Evolutionary conservation across 2,888 invertebrate species (phyloP).

Genomic region (Lepidocyrtinus sp.): DNA sequence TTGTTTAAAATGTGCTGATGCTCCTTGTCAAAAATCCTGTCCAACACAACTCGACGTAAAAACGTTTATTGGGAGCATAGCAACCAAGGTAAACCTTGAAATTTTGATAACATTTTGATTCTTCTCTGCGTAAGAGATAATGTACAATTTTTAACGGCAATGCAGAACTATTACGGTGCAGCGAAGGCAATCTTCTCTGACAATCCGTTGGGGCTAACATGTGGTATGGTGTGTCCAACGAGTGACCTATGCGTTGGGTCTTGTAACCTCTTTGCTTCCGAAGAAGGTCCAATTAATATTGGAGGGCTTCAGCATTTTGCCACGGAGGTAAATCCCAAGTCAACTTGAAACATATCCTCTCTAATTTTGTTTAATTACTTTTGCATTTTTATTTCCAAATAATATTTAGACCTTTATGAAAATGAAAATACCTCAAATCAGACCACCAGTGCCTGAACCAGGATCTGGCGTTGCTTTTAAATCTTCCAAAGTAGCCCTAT

Average conservation of each 20-base stretch:
- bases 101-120: constrained; percentile 14
- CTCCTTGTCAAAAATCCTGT: constrained; percentile 98
- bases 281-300: constrained; percentile 98
- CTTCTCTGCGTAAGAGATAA: not conserved
- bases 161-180: constrained; percentile 98
- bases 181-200: constrained; percentile 96
- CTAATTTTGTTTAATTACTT: not conserved
- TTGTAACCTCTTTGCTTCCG: constrained; percentile 95
- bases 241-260: constrained; percentile 98
- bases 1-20: constrained; percentile 94
- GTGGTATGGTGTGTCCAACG: constrained; percentile 92
- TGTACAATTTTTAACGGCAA: constrained; percentile 62
- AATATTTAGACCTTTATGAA: constrained; percentile 85
- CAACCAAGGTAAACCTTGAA: constrained; percentile 93
- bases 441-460: constrained; percentile 79
- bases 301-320: constrained; percentile 99
- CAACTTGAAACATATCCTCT: too few species aligned
- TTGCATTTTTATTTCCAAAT: not conserved
- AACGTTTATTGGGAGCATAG: constrained; percentile 95
- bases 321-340: constrained; percentile 87
- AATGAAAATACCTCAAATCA: constrained; percentile 92
- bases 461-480: constrained; percentile 56
- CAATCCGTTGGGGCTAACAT: constrained; percentile 95
- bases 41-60: constrained; percentile 98
- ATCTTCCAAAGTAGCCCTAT: constrained; percentile 83